phyloP scores from a whole-genome alignment of 2,888 invertebrate species.

The Ormyrus rosae region DNA sequence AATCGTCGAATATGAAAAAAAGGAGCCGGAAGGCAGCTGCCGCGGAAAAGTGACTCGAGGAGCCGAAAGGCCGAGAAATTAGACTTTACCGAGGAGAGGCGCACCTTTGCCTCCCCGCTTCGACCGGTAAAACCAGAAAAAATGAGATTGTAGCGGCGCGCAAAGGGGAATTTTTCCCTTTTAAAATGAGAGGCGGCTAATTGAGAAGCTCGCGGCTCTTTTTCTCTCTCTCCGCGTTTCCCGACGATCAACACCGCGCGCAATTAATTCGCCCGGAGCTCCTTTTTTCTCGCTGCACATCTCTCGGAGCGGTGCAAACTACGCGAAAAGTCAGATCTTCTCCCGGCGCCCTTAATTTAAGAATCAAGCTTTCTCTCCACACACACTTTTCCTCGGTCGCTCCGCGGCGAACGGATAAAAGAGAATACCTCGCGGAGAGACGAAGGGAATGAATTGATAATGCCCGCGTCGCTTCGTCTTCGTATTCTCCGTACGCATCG shows the following conservation, averaged over 20 bases:
- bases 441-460: constrained; percentile 48
- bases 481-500: constrained; percentile 16
- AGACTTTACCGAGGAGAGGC: constrained; percentile 26
- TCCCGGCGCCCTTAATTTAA: neutral
- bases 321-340: neutral
- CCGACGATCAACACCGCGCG: constrained; percentile 25
- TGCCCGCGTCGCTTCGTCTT: neutral
- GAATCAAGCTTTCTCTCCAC: neutral
- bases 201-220: constrained; percentile 23
- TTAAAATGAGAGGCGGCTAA: constrained; percentile 15
- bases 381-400: no score
- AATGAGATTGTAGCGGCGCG: neutral
- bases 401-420: neutral
- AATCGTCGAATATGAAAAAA: constrained; percentile 27
- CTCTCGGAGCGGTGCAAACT: neutral
- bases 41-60: neutral
- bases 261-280: constrained; percentile 23
- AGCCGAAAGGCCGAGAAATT: constrained; percentile 20
- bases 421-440: neutral
- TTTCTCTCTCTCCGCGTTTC: constrained; percentile 6
- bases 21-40: neutral
- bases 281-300: neutral
- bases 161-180: neutral
- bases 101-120: neutral
- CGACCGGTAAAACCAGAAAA: neutral